A percentile compares a stretch with the other conserved stretches of the same genome.
phyloP scores from a whole-genome alignment of 2,797 vertebrate species.

The Sebastes vulpes region DNA sequence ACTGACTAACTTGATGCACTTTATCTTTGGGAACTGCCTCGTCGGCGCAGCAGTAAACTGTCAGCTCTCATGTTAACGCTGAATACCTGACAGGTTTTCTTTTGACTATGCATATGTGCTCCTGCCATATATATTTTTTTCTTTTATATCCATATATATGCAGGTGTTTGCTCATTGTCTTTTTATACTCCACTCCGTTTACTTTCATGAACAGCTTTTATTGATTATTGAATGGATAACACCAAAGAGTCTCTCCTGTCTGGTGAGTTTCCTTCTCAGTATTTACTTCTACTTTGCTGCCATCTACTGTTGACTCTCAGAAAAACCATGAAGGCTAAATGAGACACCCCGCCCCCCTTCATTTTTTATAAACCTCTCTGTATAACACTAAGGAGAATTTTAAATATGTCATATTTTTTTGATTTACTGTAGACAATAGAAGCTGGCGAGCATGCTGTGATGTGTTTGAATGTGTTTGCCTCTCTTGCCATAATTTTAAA shows the following conservation, averaged over 20 bases:
- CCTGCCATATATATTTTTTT: constrained; percentile 1
- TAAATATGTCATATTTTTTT: neutral
- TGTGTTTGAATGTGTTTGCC: constrained; percentile 44
- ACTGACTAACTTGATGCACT: constrained; percentile 81
- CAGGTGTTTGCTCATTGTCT: neutral
- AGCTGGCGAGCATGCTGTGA: constrained; percentile 35
- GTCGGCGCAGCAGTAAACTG: constrained; percentile 25
- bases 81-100: constrained; percentile 8
- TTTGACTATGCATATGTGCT: constrained; percentile 19
- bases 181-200: constrained; percentile 22
- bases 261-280: constrained; percentile 3
- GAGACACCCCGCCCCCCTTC: neutral
- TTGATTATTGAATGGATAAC: neutral
- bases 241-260: constrained; percentile 21
- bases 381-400: constrained; percentile 1
- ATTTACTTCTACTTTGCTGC: constrained; percentile 71
- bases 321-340: constrained; percentile 14
- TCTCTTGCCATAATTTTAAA: constrained; percentile 36
- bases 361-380: neutral
- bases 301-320: constrained; percentile 73
- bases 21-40: constrained; percentile 75
- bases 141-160: neutral
- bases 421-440: constrained; percentile 51
- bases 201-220: constrained; percentile 7
- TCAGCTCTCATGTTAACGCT: constrained; percentile 5